Evolutionary conservation across 2,797 vertebrate genomes (phyloP).

Genomic region (Rhincodon typus): DNA sequence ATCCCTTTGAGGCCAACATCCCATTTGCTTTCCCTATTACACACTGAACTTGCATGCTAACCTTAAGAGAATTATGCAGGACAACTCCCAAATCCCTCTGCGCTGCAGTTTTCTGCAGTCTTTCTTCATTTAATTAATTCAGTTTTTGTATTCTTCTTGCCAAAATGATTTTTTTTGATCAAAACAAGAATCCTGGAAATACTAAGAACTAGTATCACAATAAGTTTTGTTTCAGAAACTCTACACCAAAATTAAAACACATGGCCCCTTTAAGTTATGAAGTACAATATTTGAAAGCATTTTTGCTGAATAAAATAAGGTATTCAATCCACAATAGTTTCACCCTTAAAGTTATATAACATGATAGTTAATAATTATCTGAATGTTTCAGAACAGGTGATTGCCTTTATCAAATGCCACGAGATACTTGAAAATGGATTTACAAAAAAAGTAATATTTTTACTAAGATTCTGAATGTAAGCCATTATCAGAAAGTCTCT

Average conservation of each 20-base stretch:
- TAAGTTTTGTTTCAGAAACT: not conserved
- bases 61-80: no score
- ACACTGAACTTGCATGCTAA: no score
- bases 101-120: no score
- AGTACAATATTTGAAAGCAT: not conserved
- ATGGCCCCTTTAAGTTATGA: not conserved
- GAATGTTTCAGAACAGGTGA: not conserved
- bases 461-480: not conserved
- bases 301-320: not conserved
- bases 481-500: constrained; percentile 47
- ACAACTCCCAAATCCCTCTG: no score
- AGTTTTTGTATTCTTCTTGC: no score
- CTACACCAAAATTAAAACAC: not conserved
- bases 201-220: not conserved
- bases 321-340: not conserved
- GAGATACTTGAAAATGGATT: not conserved
- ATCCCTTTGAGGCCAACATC: no score
- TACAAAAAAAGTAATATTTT: not conserved
- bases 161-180: not conserved
- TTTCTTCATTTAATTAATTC: no score
- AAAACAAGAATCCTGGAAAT: not conserved
- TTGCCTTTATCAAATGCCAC: not conserved
- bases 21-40: no score
- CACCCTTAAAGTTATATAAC: not conserved
- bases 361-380: not conserved